Conservation (phyloP, 2,113 vertebrate genomes). For the Cebidichthys violaceus region DNA sequence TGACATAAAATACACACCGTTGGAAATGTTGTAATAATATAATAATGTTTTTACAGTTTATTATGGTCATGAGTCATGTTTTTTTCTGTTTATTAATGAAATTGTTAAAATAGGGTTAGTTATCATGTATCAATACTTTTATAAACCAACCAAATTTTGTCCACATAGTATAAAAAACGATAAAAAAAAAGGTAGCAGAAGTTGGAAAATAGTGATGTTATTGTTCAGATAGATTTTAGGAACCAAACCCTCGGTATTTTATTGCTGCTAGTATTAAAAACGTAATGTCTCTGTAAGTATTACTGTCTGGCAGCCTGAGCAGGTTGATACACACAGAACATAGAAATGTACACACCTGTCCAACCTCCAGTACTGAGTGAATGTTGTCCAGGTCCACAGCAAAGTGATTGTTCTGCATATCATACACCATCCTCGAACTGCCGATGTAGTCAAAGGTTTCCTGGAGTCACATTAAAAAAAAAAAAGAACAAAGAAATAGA, state of each 20-base stretch:
- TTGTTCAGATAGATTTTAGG: not conserved
- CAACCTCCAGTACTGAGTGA: constrained; percentile 84
- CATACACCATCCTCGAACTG: constrained; percentile 92
- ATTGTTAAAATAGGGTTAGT: not conserved
- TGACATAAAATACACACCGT: not conserved
- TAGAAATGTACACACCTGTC: constrained; percentile 75
- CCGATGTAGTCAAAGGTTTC: constrained; percentile 98
- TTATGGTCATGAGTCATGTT: not conserved
- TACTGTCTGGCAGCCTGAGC: not conserved
- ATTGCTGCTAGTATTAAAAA: not conserved
- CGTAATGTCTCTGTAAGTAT: not conserved
- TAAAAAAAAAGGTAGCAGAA: too few species aligned
- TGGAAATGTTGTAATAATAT: not conserved
- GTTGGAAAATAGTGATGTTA: not conserved
- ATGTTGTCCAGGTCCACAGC: constrained; percentile 82
- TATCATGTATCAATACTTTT: not conserved
- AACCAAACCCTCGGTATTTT: not conserved
- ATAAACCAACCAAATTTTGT: not conserved
- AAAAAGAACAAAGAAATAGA: not conserved
- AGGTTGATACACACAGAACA: not conserved
- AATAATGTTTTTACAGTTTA: not conserved
- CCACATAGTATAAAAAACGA: not conserved
- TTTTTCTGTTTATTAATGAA: too few species aligned
- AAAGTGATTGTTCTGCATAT: constrained; percentile 81
- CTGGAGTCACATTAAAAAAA: constrained; percentile 70